These are phyloP conservation scores for Drosophila nr. medialis DNA, from an alignment of 2,888 invertebrate species.

Conservation along the genomic window DNA sequence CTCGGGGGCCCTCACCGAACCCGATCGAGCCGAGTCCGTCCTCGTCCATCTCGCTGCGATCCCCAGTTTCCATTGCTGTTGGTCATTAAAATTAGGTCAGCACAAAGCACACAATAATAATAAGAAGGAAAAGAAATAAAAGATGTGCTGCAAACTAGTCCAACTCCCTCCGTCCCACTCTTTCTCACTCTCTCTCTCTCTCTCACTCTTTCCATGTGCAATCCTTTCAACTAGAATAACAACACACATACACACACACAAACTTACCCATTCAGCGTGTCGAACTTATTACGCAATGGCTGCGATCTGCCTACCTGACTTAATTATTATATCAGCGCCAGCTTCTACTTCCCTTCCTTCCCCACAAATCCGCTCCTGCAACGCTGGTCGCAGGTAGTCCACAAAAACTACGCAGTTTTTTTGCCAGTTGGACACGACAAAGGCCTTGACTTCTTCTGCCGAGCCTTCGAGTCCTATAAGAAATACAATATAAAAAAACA, in stretches of 20 bases:
- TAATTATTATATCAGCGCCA: slow-evolving; percentile 77
- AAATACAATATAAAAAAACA: slow-evolving; percentile 22
- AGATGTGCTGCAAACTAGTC: slow-evolving; percentile 58
- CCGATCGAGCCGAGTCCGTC: slow-evolving; percentile 1
- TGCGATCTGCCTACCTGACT: slow-evolving; percentile 76
- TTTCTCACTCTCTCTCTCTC: slow-evolving; percentile 14
- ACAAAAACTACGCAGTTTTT: slow-evolving; percentile 66
- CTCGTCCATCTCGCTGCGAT: slow-evolving; percentile 29
- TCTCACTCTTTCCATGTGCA: slow-evolving; percentile 21
- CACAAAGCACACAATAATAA: slow-evolving; percentile 48
- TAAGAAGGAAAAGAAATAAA: slow-evolving; percentile 15
- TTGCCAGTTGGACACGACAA: slow-evolving; percentile 45
- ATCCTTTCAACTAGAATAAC: slow-evolving; percentile 70
- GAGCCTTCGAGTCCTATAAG: slow-evolving; percentile 63
- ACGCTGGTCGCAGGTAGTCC: slow-evolving; percentile 51
- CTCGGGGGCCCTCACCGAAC: slow-evolving; percentile 19
- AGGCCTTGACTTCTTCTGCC: slow-evolving; percentile 51
- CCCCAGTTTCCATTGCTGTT: slow-evolving; percentile 35
- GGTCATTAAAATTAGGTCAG: slow-evolving; percentile 77
- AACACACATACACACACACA: slow-evolving; percentile 26
- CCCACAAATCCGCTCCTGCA: not conserved
- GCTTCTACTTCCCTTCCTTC: slow-evolving; percentile 11
- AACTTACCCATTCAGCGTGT: slow-evolving; percentile 36
- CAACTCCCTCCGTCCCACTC: slow-evolving; percentile 44
- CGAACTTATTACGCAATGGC: slow-evolving; percentile 75